phyloP scores from a whole-genome alignment of 2,888 invertebrate genomes.

The Hydraecia micacea region DNA sequence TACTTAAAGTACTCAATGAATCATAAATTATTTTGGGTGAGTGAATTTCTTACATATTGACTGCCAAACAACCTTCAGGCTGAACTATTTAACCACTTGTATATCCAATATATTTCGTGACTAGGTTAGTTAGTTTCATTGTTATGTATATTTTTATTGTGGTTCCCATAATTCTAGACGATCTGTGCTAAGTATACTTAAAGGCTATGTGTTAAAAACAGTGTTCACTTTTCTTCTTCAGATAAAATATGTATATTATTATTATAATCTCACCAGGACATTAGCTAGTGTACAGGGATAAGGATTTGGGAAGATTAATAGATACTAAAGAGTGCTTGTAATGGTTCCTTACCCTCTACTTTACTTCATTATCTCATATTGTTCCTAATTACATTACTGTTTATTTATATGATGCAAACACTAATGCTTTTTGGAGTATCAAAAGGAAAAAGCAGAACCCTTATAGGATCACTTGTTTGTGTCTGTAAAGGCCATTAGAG shows the following conservation, averaged over 20 bases:
- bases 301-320: neutral
- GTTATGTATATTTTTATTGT: neutral
- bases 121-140: slow-evolving; percentile 8
- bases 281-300: neutral
- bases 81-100: neutral
- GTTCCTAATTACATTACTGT: too few relatives aligned
- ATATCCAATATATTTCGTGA: neutral
- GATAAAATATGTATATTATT: neutral
- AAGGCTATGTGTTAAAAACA: neutral
- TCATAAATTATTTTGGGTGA: neutral
- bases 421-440: neutral
- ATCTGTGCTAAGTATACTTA: neutral
- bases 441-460: neutral
- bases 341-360: neutral
- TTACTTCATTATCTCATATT: neutral
- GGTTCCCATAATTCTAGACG: neutral
- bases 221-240: neutral
- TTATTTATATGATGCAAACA: neutral
- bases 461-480: neutral
- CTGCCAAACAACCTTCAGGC: neutral
- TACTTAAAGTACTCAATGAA: neutral
- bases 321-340: neutral
- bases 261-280: neutral
- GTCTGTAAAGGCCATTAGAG: too few relatives aligned
- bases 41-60: slow-evolving; percentile 21